phyloP scores from a whole-genome alignment of 2,113 vertebrate species.

The Ahaetulla prasina region DNA sequence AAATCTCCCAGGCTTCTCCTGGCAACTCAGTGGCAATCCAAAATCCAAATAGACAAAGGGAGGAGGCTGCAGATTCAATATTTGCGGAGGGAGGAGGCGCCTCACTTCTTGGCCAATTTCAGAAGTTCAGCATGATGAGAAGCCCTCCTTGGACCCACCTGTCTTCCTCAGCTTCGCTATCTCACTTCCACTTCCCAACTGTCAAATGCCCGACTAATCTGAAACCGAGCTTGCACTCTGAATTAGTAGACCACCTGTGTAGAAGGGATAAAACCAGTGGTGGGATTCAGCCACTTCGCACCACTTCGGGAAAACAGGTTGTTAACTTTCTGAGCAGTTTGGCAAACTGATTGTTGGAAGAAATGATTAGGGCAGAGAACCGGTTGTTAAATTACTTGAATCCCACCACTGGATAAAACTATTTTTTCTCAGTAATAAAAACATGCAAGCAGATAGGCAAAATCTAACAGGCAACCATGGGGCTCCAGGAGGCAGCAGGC shows the following conservation, averaged over 20 bases:
- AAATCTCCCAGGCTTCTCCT: neutral
- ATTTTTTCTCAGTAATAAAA: neutral
- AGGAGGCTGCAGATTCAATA: conserved; percentile 67
- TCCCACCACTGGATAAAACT: too few relatives aligned
- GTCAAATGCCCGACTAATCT: neutral
- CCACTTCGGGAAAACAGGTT: too few relatives aligned
- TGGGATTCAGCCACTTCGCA: too few relatives aligned
- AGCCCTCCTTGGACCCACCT: conserved; percentile 35
- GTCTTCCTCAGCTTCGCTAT: conserved; percentile 23
- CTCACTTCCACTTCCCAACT: neutral
- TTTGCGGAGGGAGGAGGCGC: conserved; percentile 62
- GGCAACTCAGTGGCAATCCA: conserved; percentile 29
- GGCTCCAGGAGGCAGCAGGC: neutral
- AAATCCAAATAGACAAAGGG: conserved; percentile 47
- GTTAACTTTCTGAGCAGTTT: too few relatives aligned
- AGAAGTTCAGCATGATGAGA: neutral
- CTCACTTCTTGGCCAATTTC: neutral
- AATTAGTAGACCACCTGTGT: neutral
- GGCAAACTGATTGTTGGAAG: too few relatives aligned
- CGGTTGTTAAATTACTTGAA: too few relatives aligned
- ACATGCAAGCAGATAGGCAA: neutral
- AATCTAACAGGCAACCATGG: neutral
- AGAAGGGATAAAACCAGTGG: neutral
- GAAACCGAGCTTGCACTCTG: neutral
- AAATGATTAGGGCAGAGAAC: too few relatives aligned